phyloP scores from a whole-genome alignment of 2,797 vertebrate genomes.

The Ataeniobius toweri region DNA sequence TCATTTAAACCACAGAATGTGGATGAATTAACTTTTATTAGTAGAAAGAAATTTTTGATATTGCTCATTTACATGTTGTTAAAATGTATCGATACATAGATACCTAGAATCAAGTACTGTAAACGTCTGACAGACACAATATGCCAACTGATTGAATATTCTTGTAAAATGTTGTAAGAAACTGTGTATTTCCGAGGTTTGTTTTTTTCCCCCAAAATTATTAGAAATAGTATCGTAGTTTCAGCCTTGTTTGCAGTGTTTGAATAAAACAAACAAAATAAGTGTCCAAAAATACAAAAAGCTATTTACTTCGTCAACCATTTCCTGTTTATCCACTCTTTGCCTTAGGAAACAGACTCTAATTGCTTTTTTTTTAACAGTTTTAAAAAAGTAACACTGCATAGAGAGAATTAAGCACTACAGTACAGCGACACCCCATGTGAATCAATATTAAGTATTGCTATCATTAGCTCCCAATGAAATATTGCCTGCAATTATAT shows the following conservation, averaged over 20 bases:
- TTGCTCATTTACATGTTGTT: slow-evolving; percentile 11
- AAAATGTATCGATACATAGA: slow-evolving; percentile 5
- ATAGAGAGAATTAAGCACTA: slow-evolving; percentile 71
- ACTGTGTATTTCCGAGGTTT: background rate
- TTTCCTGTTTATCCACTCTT: slow-evolving; percentile 44
- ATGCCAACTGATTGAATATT: background rate
- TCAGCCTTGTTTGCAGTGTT: background rate
- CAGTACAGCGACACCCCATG: slow-evolving; percentile 74
- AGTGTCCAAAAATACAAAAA: slow-evolving; percentile 32
- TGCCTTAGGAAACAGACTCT: slow-evolving; percentile 55
- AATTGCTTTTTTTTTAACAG: slow-evolving; percentile 60
- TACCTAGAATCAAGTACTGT: background rate
- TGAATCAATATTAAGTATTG: slow-evolving; percentile 81
- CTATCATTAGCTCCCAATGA: slow-evolving; percentile 79
- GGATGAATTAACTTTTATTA: slow-evolving; percentile 19
- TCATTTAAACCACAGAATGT: slow-evolving; percentile 34
- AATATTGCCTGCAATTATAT: slow-evolving; percentile 82
- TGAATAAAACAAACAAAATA: background rate
- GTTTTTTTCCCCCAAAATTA: too few relatives aligned
- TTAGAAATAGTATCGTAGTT: background rate
- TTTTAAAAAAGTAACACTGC: slow-evolving; percentile 61
- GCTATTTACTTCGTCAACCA: slow-evolving; percentile 9
- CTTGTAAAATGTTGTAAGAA: background rate
- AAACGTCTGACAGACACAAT: background rate
- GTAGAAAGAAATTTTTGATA: slow-evolving; percentile 27